Percentiles rank a stretch among this genome's conserved stretches.
Conservation (phyloP, 2,797 vertebrate species). For the Odontamblyopus rebecca region DNA sequence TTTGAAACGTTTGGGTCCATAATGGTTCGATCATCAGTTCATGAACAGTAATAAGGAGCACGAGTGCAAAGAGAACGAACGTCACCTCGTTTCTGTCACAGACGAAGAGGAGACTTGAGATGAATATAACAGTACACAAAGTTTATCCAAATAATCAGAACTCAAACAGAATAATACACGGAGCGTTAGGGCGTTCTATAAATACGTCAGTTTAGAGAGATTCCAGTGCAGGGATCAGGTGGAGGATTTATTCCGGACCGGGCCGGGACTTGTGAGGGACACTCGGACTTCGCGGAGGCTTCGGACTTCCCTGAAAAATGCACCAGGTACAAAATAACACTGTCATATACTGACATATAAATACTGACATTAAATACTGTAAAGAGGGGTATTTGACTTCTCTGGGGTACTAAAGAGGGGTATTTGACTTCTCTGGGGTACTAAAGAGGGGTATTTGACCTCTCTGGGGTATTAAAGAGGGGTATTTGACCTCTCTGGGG, state of each 20-base stretch:
- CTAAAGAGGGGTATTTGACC: too few species aligned
- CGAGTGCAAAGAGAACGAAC: constrained; percentile 56
- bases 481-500: too few species aligned
- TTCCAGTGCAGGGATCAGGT: constrained; percentile 70
- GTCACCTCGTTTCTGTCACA: constrained; percentile 37
- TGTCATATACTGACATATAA: too few species aligned
- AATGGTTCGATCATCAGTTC: not conserved
- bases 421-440: too few species aligned
- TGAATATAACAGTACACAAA: constrained; percentile 28
- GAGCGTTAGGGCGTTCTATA: constrained; percentile 56
- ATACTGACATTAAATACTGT: too few species aligned
- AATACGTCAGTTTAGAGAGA: constrained; percentile 65
- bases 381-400: too few species aligned
- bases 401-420: too few species aligned
- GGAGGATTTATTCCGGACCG: constrained; percentile 55
- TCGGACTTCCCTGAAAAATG: constrained; percentile 26
- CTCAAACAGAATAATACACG: constrained; percentile 70
- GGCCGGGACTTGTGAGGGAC: constrained; percentile 66
- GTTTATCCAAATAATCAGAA: constrained; percentile 63
- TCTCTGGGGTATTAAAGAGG: too few species aligned
- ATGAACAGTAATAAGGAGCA: constrained; percentile 36
- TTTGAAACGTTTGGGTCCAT: not conserved
- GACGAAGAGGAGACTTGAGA: constrained; percentile 34
- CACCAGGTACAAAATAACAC: too few species aligned
- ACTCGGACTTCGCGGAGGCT: constrained; percentile 62